Base-by-base conservation (phyloP, 2,888 invertebrate species). In the Dinocampus coccinellae region DNA sequence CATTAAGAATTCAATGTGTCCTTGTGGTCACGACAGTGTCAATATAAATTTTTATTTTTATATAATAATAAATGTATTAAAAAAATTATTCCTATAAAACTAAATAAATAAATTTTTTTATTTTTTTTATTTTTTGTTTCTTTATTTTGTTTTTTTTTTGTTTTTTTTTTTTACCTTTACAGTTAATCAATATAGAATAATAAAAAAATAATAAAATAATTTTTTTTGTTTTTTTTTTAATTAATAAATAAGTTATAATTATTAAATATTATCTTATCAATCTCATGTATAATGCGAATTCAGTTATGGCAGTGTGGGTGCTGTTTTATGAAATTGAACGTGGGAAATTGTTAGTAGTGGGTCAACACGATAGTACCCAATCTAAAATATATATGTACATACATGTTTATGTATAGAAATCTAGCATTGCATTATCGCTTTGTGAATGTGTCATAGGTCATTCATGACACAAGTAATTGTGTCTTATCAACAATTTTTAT, bases 1-100 rank as follows among this genome's bases (percentile, higher is more conserved):
- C 79, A 83, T 83, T 83, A 82, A 79, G 73, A 78, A 83, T 83
- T 81, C 82, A 82, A 73, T 52, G 77, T 80, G 79, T 79, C 83
- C 80, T 82, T 81, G 79, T 70, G 74, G n/a, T n/a, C 68, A 72
- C 65, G 74, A 68, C 75, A 75, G 76, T 76, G 72, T 73, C 76
- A 70, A 39, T 39, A 13, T 39, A 39, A 4, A 39, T 47, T 3
- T 9, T 7, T 16, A 47, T 47, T 11, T n/a, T n/a, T n/a, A n/a
- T n/a, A n/a, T n/a, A n/a, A n/a, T n/a, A n/a, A n/a, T n/a, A n/a
- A n/a, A n/a, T n/a, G n/a, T n/a, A n/a, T n/a, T n/a, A n/a, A n/a
- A n/a, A n/a, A n/a, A n/a, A n/a, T n/a, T n/a, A n/a, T n/a, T n/a
- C n/a, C n/a, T n/a, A n/a, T n/a, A n/a, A n/a, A n/a, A n/a, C n/a